Base-by-base conservation (phyloP, 2,797 vertebrate species). In the Malacoctenus gilli region DNA sequence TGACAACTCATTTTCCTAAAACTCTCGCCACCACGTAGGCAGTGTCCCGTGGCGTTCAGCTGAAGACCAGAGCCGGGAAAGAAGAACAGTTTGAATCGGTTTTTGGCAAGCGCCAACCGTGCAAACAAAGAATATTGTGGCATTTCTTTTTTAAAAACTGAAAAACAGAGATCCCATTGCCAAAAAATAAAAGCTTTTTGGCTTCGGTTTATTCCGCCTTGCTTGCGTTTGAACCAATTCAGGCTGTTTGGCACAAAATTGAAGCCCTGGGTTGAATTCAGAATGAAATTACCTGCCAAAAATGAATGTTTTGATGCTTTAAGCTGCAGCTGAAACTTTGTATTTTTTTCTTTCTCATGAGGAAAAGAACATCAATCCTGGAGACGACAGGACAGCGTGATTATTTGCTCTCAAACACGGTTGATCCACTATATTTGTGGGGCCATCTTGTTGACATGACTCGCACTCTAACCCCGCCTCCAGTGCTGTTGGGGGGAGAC, bases 191-290 rank as follows among this genome's bases (percentile, higher is more conserved):
- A 41, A 14, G 22, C 3, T 54, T 42, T 59, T 56, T 66, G 62
- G 58, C 54, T 2, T 2, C 2, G 40, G 34, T 65, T 59, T n/a
- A 64, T 58, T 68, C 15, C 34, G 12, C 18, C 13, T 8, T 5
- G 15, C 16, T 51, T 54, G 55, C 54, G 46, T 63, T 60, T 60
- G 46, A 81, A 54, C 35, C 42, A 59, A 44, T 28, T 49, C 35
- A 71, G 38, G 37, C 57, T 60, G 54, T 59, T 76, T 75, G 72
- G 78, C 70, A 76, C 51, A 12, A 58, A 38, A 48, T 25, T 8
- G 20, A 38, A 41, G 34, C 16, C 13, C 15, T 78, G 44, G 22
- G 16, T 30, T 53, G 21, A 28, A 63, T 54, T 41, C 49, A 58
- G 41, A n/a, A 64, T 3, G 0, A 32, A 58, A 42, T 14, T 2